phyloP scores from a whole-genome alignment of 2,797 vertebrate genomes.

The Serranus cabrilla region DNA sequence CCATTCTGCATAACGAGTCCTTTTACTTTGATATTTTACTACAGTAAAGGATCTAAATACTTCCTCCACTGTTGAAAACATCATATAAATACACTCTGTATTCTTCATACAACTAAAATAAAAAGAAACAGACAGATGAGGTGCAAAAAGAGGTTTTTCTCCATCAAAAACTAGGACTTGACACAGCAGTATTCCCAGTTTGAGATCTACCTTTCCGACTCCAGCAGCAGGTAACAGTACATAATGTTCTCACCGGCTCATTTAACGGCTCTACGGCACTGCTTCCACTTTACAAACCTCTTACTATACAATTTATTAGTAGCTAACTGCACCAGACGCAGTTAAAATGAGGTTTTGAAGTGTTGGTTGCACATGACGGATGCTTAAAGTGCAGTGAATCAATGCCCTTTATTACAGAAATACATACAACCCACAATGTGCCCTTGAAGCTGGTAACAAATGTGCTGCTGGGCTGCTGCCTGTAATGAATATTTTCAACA shows the following conservation, averaged over 20 bases:
- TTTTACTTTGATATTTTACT: too few relatives aligned
- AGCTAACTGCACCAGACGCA: neutral
- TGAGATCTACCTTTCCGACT: slow-evolving; percentile 32
- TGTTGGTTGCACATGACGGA: neutral
- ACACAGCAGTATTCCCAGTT: slow-evolving; percentile 3
- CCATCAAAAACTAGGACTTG: neutral
- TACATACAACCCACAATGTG: neutral
- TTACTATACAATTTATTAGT: slow-evolving; percentile 23
- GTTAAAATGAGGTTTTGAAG: neutral
- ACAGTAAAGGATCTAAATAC: too few relatives aligned
- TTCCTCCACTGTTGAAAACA: too few relatives aligned
- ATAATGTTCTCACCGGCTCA: slow-evolving; percentile 7
- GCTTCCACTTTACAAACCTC: slow-evolving; percentile 2
- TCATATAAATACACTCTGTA: too few relatives aligned
- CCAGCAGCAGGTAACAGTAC: slow-evolving; percentile 5
- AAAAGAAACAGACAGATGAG: too few relatives aligned
- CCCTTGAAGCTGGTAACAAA: neutral
- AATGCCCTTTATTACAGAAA: neutral
- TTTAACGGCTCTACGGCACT: slow-evolving; percentile 5
- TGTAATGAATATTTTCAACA: neutral
- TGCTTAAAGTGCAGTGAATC: neutral
- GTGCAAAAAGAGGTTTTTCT: neutral
- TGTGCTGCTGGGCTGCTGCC: neutral
- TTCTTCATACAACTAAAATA: too few relatives aligned
- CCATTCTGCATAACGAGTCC: too few relatives aligned